These are phyloP conservation scores for Scaptomyza pallida DNA, from an alignment of 1,140 invertebrate species.

Conservation along the genomic window DNA sequence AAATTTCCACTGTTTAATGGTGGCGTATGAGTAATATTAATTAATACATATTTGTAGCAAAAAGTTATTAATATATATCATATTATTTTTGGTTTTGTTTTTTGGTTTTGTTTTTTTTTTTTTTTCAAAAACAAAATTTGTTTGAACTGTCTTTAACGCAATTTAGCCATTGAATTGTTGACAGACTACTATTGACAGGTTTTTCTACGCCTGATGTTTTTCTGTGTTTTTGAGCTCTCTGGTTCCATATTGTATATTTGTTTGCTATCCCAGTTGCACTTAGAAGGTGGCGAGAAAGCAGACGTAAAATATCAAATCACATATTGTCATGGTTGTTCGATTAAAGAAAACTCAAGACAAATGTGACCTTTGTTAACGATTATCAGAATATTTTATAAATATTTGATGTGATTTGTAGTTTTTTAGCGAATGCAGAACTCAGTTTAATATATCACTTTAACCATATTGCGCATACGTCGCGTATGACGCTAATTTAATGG, in stretches of 20 bases:
- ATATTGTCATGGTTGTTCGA: constrained; percentile 31
- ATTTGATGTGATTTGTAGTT: background rate
- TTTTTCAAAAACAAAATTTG: constrained; percentile 6
- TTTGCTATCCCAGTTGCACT: constrained; percentile 35
- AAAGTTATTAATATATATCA: background rate
- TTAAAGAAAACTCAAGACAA: constrained; percentile 46
- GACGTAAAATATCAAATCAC: constrained; percentile 18
- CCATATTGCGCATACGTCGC: too few species aligned
- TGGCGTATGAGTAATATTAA: constrained; percentile 61
- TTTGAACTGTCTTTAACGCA: constrained; percentile 30
- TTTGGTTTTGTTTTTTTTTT: constrained; percentile 21
- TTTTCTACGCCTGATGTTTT: constrained; percentile 13
- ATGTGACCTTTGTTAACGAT: constrained; percentile 16
- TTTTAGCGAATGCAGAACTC: too few species aligned
- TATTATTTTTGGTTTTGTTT: constrained; percentile 6
- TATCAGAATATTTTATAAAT: constrained; percentile 9
- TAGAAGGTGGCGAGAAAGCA: background rate
- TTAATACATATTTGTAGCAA: background rate
- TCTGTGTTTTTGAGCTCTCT: too few species aligned
- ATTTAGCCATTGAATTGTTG: constrained; percentile 17
- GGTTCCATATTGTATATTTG: constrained; percentile 3
- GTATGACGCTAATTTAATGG: too few species aligned
- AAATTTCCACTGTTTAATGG: constrained; percentile 31
- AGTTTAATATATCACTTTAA: constrained; percentile 16
- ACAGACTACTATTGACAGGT: constrained; percentile 60